Conservation (phyloP, 1,140 invertebrate genomes). For the Oncopodura yosiiana region DNA sequence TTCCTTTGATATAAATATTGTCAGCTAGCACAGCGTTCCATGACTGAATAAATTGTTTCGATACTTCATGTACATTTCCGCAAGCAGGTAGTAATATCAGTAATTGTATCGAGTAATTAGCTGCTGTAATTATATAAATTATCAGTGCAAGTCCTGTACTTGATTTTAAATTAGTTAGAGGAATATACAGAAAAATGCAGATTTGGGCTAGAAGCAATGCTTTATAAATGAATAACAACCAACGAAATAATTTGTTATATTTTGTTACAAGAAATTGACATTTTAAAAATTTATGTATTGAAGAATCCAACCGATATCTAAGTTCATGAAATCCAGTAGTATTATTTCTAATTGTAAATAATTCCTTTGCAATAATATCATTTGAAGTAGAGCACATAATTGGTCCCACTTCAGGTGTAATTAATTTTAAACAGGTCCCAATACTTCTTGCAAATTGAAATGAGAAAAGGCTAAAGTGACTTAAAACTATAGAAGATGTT, state of each 20-base stretch:
- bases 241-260: background rate
- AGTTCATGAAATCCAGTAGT: background rate
- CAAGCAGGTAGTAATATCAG: background rate
- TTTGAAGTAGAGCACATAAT: background rate
- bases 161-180: background rate
- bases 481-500: too few relatives aligned
- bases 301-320: background rate
- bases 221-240: conserved; percentile 1
- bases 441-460: too few relatives aligned
- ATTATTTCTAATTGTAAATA: background rate
- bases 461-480: too few relatives aligned
- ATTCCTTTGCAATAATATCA: background rate
- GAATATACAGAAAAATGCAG: background rate
- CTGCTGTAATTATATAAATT: background rate
- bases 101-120: background rate
- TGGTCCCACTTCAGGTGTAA: background rate
- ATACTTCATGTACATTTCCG: background rate
- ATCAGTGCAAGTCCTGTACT: background rate
- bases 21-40: conserved; percentile 4
- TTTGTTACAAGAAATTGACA: background rate
- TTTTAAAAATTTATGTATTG: background rate
- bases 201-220: background rate
- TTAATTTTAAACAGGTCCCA: too few relatives aligned
- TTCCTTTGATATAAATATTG: background rate
- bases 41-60: background rate